Base-by-base conservation (phyloP, 2,113 vertebrate species). In the Papio anubis region DNA sequence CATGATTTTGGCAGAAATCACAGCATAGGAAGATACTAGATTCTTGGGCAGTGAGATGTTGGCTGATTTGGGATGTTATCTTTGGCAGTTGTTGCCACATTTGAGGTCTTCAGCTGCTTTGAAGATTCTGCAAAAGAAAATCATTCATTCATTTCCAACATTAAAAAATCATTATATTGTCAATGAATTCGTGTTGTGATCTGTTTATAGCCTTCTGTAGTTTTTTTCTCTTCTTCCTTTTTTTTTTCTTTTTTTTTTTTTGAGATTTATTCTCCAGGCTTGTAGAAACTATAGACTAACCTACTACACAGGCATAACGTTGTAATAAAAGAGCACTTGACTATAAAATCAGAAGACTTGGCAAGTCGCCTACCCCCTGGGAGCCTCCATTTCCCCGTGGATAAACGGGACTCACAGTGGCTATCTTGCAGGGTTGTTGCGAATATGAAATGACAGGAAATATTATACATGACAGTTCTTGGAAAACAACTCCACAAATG, bases 11-110 rank as follows among this genome's bases (percentile, higher is more conserved):
- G 98, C 98, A 98, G 94, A 96, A 97, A 93, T 94, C 86, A 93
- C 68, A 6, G 87, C 81, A 68, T 97, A 16, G 68, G 97, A 98
- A 98, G 99, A 99, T 98, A 98, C 98, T 98, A 98, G 98, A 99
- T 99, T 99, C 99, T 98, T 99, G 98, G 93, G 95, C 97, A 97
- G 88, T 98, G 99, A 99, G 98, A 98, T 98, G 98, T 98, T 98
- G 98, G 93, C 96, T 75, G 72, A 88, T 96, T 97, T 97, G 66
- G 94, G 95, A 95, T 97, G 98, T 98, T 98, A 98, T 98, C 98
- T 98, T 96, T 98, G 97, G 98, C 97, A 96, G 90, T 96, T 94
- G 93, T 90, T 97, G 96, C 97, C 95, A 86, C 97, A 89, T 90
- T 98, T 98, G 97, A 96, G 98, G 94, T 91, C 92, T 97, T 98